Conservation (phyloP, 1,140 invertebrate genomes). For the Camponotus pennsylvanicus region DNA sequence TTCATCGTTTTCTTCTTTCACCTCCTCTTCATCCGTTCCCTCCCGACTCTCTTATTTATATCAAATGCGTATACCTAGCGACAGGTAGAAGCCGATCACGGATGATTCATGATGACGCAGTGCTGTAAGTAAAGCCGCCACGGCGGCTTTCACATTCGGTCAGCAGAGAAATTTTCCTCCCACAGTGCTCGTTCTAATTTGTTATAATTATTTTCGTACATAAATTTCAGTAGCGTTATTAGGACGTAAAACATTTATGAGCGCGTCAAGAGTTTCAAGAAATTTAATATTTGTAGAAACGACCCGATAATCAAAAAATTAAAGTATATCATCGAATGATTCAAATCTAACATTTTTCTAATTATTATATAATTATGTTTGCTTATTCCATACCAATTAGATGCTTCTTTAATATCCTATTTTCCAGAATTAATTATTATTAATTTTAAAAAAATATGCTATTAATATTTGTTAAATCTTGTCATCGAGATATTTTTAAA, state of each 20-base stretch:
- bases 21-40: constrained; percentile 29
- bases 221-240: constrained; percentile 19
- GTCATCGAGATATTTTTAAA: neutral
- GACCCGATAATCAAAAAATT: neutral
- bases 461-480: neutral
- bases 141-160: constrained; percentile 39
- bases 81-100: constrained; percentile 38
- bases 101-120: constrained; percentile 55
- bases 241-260: neutral
- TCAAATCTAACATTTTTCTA: neutral
- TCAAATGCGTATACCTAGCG: constrained; percentile 14
- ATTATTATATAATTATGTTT: neutral
- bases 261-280: no score
- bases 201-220: constrained; percentile 33
- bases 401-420: no score
- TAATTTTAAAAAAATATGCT: neutral
- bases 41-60: constrained; percentile 26
- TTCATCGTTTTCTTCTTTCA: constrained; percentile 37
- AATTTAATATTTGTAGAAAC: neutral
- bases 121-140: constrained; percentile 1
- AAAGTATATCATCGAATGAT: neutral
- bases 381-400: neutral
- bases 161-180: constrained; percentile 47
- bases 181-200: constrained; percentile 1
- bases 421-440: neutral